Evolutionary conservation across 1,140 invertebrate genomes (phyloP).

Genomic region (Parasteatoda tepidariorum): DNA sequence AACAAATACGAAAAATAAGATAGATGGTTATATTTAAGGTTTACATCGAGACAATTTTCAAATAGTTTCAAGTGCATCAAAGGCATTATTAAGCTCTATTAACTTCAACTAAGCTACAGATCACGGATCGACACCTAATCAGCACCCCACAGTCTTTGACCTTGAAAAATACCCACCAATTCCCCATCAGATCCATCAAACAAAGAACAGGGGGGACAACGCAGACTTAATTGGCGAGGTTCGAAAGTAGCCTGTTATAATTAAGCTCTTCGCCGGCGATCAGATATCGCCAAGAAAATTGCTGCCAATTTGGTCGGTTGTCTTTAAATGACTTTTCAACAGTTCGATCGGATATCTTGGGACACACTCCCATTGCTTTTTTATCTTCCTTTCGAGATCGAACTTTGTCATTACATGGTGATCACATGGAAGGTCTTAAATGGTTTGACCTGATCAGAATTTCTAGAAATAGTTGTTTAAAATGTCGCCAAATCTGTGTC

Average conservation of each 20-base stretch:
- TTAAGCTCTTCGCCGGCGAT: constrained; percentile 1
- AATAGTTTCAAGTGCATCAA: neutral
- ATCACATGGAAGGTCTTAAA: neutral
- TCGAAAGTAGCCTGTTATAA: constrained; percentile 21
- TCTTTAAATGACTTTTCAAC: neutral
- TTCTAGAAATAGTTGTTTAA: no score
- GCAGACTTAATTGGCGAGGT: neutral
- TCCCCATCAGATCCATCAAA: constrained; percentile 21
- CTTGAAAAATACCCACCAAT: constrained; percentile 7
- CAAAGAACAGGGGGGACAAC: neutral
- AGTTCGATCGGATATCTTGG: neutral
- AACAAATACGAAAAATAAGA: no score
- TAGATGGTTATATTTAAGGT: no score
- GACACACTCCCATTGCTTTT: neutral
- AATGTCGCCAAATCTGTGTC: no score
- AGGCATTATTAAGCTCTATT: constrained; percentile 12
- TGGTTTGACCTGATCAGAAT: constrained; percentile 27
- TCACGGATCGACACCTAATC: neutral
- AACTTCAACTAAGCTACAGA: neutral
- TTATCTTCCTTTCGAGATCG: neutral
- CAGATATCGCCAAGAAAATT: constrained; percentile 25
- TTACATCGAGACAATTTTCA: no score
- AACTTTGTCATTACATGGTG: neutral
- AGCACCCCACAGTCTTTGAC: constrained; percentile 16
- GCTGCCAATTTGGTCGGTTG: neutral